Percentiles rank a stretch among this genome's conserved stretches.
These are phyloP conservation scores for Rhinolophus sinicus DNA, from an alignment of 2,113 vertebrate species.

Conservation along the genomic window DNA sequence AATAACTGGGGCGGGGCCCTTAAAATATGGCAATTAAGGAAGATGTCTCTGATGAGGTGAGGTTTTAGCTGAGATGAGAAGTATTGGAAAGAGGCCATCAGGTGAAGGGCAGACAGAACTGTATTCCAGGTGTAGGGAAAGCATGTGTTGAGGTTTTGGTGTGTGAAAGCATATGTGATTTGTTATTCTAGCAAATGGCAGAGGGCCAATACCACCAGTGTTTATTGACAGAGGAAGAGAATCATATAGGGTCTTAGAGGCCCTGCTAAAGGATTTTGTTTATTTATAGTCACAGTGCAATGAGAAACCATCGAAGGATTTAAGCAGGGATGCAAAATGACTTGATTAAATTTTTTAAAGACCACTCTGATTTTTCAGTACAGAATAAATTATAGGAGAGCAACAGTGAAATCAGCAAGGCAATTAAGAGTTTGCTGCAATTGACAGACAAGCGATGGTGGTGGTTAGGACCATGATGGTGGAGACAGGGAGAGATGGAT, in stretches of 20 bases:
- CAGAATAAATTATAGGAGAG: not conserved
- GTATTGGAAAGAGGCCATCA: not conserved
- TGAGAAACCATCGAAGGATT: not conserved
- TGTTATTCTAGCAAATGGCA: not conserved
- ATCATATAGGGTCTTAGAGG: not conserved
- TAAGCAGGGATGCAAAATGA: not conserved
- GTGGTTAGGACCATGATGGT: not conserved
- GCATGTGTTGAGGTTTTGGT: not conserved
- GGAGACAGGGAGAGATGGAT: not conserved
- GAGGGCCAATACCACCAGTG: not conserved
- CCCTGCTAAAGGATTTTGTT: not conserved
- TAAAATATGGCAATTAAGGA: not conserved
- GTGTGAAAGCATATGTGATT: not conserved
- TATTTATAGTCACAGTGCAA: not conserved
- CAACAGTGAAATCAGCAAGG: not conserved
- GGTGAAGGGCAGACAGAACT: not conserved
- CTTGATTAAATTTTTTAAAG: not conserved
- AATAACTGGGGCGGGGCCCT: not conserved
- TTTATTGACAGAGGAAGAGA: not conserved
- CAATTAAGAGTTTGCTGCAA: not conserved
- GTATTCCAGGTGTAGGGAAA: not conserved
- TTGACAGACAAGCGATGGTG: not conserved
- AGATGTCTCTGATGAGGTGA: not conserved
- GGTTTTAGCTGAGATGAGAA: not conserved
- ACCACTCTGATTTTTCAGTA: not conserved